These are phyloP conservation scores for Dryoscopus gambensis DNA, from an alignment of 2,113 vertebrate species.

Conservation along the genomic window DNA sequence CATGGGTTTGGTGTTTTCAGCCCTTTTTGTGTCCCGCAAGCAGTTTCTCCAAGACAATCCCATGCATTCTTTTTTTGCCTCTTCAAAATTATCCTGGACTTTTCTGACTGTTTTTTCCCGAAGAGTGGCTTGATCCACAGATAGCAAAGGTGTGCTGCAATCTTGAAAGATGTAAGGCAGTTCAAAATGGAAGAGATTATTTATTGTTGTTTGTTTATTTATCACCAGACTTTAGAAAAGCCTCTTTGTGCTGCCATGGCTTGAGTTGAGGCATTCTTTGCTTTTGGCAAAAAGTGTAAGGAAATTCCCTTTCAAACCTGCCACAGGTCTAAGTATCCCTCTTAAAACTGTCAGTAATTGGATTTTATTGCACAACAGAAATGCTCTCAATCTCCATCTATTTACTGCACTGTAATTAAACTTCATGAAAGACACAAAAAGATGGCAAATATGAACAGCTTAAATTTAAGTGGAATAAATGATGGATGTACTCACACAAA, in stretches of 20 bases:
- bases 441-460: not conserved
- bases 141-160: fast-evolving
- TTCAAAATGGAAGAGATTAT: not conserved
- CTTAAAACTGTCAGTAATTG: not conserved
- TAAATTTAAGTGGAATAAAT: not conserved
- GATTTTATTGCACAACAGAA: not conserved
- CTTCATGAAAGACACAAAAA: not conserved
- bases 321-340: not conserved
- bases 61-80: not conserved
- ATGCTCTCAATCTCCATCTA: not conserved
- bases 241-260: fast-evolving
- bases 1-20: not conserved
- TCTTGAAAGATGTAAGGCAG: not conserved
- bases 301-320: not conserved
- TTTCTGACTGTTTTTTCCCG: not conserved
- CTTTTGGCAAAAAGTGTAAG: not conserved
- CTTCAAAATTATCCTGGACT: not conserved
- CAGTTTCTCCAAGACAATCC: not conserved
- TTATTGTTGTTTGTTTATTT: not conserved
- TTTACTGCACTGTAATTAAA: not conserved
- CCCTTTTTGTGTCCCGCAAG: not conserved
- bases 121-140: not conserved
- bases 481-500: not conserved
- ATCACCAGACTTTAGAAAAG: not conserved
- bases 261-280: not conserved